Conservation (phyloP, 2,797 vertebrate species). For the Sebastes trivittatus region DNA sequence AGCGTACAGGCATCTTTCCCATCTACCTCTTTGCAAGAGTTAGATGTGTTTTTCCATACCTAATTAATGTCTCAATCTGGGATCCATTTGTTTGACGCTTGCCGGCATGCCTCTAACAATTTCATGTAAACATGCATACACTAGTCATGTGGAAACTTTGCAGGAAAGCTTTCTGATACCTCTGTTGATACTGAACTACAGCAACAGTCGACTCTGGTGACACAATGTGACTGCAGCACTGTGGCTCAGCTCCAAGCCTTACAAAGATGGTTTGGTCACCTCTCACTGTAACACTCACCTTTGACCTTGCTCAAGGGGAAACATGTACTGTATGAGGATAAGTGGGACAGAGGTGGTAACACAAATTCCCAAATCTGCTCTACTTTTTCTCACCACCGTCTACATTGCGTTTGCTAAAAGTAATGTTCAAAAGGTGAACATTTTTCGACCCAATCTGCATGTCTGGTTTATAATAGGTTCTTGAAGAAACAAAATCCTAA, state of each 20-base stretch:
- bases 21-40: too few relatives aligned
- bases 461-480: constrained; percentile 22
- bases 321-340: background rate
- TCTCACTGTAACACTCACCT: constrained; percentile 18
- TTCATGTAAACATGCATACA: background rate
- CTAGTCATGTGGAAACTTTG: background rate
- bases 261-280: constrained; percentile 15
- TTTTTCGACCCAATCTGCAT: background rate
- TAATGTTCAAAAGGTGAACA: background rate
- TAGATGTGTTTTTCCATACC: background rate
- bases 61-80: background rate
- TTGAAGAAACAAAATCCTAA: background rate
- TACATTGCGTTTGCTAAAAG: background rate
- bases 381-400: background rate
- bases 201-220: background rate
- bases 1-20: too few relatives aligned
- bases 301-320: constrained; percentile 17
- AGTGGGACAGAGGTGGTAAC: background rate
- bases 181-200: background rate
- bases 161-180: background rate
- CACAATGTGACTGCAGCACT: background rate
- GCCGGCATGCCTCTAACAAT: background rate
- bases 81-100: background rate
- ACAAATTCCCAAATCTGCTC: background rate
- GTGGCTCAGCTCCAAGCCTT: background rate